Conservation (phyloP, 2,113 vertebrate genomes). For the Rhinopomastus cyanomelas region DNA sequence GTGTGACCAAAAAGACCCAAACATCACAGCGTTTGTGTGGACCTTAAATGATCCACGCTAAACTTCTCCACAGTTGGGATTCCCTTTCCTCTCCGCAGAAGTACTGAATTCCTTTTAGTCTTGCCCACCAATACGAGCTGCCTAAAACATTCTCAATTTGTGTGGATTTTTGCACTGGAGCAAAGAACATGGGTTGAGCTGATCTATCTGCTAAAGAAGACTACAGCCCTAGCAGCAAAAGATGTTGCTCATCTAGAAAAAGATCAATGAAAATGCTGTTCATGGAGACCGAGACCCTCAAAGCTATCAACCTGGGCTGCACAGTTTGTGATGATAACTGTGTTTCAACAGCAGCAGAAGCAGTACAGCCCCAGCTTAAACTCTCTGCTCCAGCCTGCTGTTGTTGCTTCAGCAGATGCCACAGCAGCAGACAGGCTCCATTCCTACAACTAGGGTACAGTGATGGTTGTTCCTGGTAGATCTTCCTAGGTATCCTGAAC, state of each 20-base stretch:
- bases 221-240: slow-evolving; percentile 57
- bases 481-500: slow-evolving; percentile 77
- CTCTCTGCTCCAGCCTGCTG: neutral
- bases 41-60: neutral
- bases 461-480: slow-evolving; percentile 69
- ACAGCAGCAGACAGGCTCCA: neutral
- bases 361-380: slow-evolving; percentile 8
- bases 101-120: neutral
- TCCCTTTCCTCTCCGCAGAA: slow-evolving; percentile 6
- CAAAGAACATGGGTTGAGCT: slow-evolving; percentile 78
- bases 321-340: neutral
- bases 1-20: neutral
- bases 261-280: slow-evolving; percentile 59
- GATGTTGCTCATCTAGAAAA: slow-evolving; percentile 31
- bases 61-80: neutral
- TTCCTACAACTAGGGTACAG: slow-evolving; percentile 49
- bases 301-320: neutral
- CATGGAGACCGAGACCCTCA: neutral
- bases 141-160: slow-evolving; percentile 62
- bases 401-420: neutral
- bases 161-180: slow-evolving; percentile 39
- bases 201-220: slow-evolving; percentile 78
- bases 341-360: slow-evolving; percentile 41
- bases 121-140: neutral
- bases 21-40: neutral